phyloP scores from a whole-genome alignment of 2,113 vertebrate species.

The Platichthys flesus region DNA sequence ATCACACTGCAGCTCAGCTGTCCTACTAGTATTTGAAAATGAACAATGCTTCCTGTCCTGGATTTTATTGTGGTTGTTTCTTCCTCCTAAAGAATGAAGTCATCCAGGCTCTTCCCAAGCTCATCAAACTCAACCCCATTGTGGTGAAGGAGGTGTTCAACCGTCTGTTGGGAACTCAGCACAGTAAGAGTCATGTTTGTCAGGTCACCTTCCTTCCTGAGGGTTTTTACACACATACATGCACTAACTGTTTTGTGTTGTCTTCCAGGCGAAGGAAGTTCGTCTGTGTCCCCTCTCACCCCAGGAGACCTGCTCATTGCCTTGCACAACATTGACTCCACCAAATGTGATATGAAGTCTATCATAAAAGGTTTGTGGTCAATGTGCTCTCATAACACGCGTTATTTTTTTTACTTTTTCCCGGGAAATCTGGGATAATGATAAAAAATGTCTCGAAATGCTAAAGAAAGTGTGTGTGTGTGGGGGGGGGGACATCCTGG shows the following conservation, averaged over 20 bases:
- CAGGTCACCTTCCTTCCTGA: too few species aligned
- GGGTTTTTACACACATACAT: background rate
- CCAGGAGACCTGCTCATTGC: conserved; percentile 93
- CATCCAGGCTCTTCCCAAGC: conserved; percentile 93
- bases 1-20: too few species aligned
- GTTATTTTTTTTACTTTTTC: too few species aligned
- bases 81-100: conserved; percentile 87
- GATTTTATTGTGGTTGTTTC: background rate
- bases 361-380: conserved; percentile 93
- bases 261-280: conserved; percentile 88
- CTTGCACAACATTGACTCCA: conserved; percentile 93
- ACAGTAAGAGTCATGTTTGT: conserved; percentile 83
- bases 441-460: too few species aligned
- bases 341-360: conserved; percentile 96
- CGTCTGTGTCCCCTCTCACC: conserved; percentile 91
- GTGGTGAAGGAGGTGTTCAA: conserved; percentile 99
- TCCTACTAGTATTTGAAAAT: background rate
- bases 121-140: conserved; percentile 96
- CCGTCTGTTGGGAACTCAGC: conserved; percentile 93
- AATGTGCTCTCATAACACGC: too few species aligned
- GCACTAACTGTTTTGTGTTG: background rate
- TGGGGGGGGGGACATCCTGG: too few species aligned
- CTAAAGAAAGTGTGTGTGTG: too few species aligned
- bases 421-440: too few species aligned
- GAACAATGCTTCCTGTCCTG: background rate